A percentile compares a stretch with the other conserved stretches of the same genome.
Conservation (phyloP, 2,888 invertebrate species). For the Zootermopsis nevadensis region DNA sequence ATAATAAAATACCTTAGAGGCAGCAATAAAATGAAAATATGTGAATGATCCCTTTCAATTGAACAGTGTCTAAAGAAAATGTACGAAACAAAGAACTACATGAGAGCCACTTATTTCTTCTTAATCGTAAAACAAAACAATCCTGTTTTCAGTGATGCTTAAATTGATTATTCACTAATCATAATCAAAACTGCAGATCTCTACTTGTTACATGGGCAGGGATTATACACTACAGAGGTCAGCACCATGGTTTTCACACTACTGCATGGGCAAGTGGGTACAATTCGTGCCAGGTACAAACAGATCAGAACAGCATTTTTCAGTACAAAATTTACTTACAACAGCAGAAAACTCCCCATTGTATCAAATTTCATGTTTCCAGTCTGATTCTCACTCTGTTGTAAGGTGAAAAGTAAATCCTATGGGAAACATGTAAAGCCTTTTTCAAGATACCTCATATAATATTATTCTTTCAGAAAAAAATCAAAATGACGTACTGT, state of each 20-base stretch:
- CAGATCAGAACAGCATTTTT: background rate
- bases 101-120: background rate
- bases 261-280: background rate
- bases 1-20: no score
- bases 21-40: no score
- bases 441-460: no score
- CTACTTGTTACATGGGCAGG: background rate
- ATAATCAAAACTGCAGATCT: background rate
- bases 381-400: slow-evolving; percentile 10
- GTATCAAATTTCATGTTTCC: slow-evolving; percentile 27
- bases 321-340: background rate
- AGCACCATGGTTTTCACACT: background rate
- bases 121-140: background rate
- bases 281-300: background rate
- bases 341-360: slow-evolving; percentile 21
- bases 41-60: no score
- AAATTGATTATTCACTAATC: no score
- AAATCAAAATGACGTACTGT: background rate
- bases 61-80: no score
- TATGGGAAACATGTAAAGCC: background rate
- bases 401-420: background rate
- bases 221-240: background rate
- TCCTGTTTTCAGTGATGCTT: no score
- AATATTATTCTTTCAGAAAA: no score
- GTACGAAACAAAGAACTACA: no score